phyloP scores from a whole-genome alignment of 1,140 invertebrate species.

The Caenorhabditis tropicalis region DNA sequence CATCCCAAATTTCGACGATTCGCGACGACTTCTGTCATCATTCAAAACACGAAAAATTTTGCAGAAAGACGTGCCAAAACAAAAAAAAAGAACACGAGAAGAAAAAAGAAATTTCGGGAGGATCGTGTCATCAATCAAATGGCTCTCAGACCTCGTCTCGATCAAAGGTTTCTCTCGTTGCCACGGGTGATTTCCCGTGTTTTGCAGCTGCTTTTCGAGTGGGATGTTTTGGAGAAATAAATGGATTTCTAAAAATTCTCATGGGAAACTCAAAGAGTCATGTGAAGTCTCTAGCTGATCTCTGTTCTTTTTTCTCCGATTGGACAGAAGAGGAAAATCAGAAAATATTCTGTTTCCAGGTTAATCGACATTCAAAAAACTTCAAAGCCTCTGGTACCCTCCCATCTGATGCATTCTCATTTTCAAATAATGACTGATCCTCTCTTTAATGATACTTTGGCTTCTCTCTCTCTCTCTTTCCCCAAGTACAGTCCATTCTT shows the following conservation, averaged over 20 bases:
- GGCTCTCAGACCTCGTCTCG: neutral
- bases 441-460: neutral
- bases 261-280: too few species aligned
- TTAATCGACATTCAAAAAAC: too few species aligned
- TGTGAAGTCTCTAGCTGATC: too few species aligned
- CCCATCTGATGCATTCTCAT: too few species aligned
- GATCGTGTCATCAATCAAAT: neutral
- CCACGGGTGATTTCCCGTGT: neutral
- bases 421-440: too few species aligned
- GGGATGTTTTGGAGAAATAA: too few species aligned
- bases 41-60: neutral
- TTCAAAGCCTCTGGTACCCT: too few species aligned
- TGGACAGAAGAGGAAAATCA: too few species aligned
- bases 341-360: too few species aligned
- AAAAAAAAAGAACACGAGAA: neutral
- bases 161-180: neutral
- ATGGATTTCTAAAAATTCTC: too few species aligned
- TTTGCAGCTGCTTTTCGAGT: neutral
- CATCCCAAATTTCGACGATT: neutral
- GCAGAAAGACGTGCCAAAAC: neutral
- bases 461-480: neutral
- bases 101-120: neutral
- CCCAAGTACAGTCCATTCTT: neutral
- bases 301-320: too few species aligned
- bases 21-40: neutral